Conservation (phyloP, 2,113 vertebrate species). For the Heloderma charlesbogerti region DNA sequence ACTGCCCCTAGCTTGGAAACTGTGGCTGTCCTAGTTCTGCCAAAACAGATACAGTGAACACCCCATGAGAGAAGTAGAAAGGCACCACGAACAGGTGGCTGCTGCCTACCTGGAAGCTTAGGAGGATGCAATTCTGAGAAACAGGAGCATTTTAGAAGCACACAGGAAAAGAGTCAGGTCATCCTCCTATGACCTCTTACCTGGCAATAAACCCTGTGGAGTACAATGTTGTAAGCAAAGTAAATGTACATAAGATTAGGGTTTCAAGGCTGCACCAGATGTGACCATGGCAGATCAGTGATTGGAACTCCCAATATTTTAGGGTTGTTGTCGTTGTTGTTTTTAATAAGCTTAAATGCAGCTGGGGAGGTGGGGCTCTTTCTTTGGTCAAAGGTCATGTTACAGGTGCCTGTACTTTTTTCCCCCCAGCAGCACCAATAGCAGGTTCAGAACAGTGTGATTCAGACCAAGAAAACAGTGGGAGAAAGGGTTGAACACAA, state of each 20-base stretch:
- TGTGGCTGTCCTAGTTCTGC: conserved; percentile 31
- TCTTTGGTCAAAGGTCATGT: background rate
- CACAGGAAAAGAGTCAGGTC: background rate
- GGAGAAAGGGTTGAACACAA: background rate
- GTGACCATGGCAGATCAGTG: background rate
- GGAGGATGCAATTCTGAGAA: background rate
- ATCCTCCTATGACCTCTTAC: background rate
- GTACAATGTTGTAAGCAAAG: background rate
- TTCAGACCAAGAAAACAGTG: background rate
- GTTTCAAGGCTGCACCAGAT: background rate
- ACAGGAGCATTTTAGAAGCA: background rate
- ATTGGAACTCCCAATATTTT: background rate
- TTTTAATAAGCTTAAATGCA: background rate
- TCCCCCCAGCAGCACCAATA: background rate
- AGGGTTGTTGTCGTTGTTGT: background rate
- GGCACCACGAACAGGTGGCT: fast-evolving
- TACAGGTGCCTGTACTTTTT: background rate
- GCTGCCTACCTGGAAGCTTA: background rate
- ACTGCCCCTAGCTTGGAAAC: conserved; percentile 7
- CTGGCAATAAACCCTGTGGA: background rate
- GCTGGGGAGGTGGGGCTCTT: background rate
- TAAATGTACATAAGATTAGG: background rate
- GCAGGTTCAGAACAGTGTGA: background rate
- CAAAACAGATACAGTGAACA: background rate
- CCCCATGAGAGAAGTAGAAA: background rate